Conservation (phyloP, 1,140 invertebrate species). For the Helicoverpa armigera region DNA sequence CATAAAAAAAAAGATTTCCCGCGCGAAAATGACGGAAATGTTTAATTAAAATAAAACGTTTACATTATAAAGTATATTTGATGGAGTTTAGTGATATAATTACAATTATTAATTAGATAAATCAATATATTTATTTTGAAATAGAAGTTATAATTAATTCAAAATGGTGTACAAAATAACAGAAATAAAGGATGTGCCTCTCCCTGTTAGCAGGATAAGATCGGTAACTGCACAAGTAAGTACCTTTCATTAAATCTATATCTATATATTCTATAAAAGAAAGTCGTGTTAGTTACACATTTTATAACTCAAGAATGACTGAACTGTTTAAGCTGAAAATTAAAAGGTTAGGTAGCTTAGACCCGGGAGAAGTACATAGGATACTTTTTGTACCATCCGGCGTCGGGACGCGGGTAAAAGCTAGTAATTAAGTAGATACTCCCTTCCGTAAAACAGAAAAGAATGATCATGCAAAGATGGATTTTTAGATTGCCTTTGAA, state of each 20-base stretch:
- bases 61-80: neutral
- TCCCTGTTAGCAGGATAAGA: conserved; percentile 61
- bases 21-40: neutral
- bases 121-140: too few species aligned
- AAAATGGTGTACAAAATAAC: conserved; percentile 68
- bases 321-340: too few species aligned
- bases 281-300: too few species aligned
- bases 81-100: neutral
- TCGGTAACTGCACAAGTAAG: conserved; percentile 68
- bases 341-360: too few species aligned
- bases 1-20: neutral
- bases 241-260: conserved; percentile 2
- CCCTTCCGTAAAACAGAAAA: neutral
- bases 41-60: neutral
- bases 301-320: too few species aligned
- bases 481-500: too few species aligned
- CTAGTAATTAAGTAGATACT: neutral
- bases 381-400: too few species aligned
- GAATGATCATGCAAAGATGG: neutral
- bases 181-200: conserved; percentile 54
- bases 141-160: too few species aligned
- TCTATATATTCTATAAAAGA: too few species aligned
- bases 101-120: too few species aligned
- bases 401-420: too few species aligned
- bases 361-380: too few species aligned